Evolutionary conservation across 2,113 vertebrate genomes (phyloP).

Genomic region (Pangasianodon gigas): DNA sequence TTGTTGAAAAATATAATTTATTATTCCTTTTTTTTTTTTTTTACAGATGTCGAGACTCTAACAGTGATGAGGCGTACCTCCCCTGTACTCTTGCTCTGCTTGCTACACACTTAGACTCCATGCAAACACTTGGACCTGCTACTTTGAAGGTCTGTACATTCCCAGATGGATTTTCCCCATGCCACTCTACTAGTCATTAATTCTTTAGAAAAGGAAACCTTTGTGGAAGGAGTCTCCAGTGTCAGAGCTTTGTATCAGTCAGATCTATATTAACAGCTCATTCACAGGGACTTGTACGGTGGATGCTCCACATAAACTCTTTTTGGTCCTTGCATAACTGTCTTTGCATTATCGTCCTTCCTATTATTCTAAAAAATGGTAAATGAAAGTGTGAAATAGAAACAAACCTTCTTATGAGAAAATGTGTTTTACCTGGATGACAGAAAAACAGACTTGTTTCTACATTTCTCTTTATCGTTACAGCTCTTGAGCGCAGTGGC

Average conservation of each 20-base stretch:
- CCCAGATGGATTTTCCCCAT: background rate
- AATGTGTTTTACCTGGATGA: background rate
- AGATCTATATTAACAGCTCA: background rate
- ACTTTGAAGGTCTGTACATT: constrained; percentile 66
- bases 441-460: background rate
- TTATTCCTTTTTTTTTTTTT: background rate
- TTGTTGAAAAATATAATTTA: background rate
- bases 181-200: background rate
- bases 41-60: constrained; percentile 74
- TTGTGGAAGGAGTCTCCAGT: background rate
- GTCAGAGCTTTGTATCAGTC: too few species aligned
- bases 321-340: background rate
- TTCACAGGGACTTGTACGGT: background rate
- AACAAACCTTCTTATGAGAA: background rate
- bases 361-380: background rate
- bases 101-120: constrained; percentile 62
- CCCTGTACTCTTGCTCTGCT: constrained; percentile 78
- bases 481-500: constrained; percentile 18
- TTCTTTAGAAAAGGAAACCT: background rate
- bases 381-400: background rate
- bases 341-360: background rate
- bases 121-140: constrained; percentile 62
- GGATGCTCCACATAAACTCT: background rate
- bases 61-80: constrained; percentile 68
- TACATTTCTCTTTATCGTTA: background rate